phyloP scores from a whole-genome alignment of 2,113 vertebrate species.

The Vimba vimba region DNA sequence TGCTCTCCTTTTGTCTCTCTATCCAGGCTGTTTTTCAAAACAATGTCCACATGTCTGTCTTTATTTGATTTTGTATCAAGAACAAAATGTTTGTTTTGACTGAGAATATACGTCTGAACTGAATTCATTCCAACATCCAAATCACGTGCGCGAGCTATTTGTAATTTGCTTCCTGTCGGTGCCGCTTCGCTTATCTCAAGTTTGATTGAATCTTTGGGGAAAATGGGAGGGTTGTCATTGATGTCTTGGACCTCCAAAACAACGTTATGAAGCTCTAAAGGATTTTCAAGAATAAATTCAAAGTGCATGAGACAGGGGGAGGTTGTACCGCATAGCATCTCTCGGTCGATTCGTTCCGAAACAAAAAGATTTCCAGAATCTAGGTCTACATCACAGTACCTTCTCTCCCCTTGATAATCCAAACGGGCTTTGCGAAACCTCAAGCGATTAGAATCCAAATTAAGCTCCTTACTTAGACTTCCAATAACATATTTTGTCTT shows the following conservation, averaged over 20 bases:
- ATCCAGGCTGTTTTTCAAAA: conserved; percentile 58
- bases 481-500: conserved; percentile 66
- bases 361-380: conserved; percentile 65
- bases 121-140: conserved; percentile 58
- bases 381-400: conserved; percentile 66
- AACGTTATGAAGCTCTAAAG: conserved; percentile 59
- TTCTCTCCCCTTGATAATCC: conserved; percentile 60
- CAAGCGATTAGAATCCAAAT: conserved; percentile 52
- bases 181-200: conserved; percentile 58
- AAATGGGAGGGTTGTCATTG: conserved; percentile 58
- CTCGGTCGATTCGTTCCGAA: conserved; percentile 60
- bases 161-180: conserved; percentile 42
- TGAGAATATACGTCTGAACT: conserved; percentile 55
- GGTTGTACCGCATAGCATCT: conserved; percentile 48
- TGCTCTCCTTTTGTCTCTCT: conserved; percentile 53
- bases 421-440: conserved; percentile 61
- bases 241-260: conserved; percentile 60
- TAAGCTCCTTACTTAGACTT: conserved; percentile 61
- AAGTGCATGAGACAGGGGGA: conserved; percentile 53
- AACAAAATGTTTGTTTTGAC: conserved; percentile 53
- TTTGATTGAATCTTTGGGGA: conserved; percentile 54
- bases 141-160: conserved; percentile 56
- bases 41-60: conserved; percentile 56
- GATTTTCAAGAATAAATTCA: conserved; percentile 64
- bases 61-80: conserved; percentile 47